Base-by-base conservation (phyloP, 1,140 invertebrate genomes). In the Aphelenchoides besseyi region DNA sequence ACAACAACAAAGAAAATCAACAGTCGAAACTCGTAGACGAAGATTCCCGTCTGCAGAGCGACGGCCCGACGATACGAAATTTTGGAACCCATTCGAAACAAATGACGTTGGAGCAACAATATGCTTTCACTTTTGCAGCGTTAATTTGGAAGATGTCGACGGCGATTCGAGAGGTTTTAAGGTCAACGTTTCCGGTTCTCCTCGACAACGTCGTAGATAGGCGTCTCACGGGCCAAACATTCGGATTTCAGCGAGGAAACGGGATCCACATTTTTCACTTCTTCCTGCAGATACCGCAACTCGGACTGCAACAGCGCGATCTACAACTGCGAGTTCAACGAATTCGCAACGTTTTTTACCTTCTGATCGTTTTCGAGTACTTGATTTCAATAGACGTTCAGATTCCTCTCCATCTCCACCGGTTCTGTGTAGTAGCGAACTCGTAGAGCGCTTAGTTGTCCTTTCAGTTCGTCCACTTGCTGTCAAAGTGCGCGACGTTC, bases 281-380 rank as follows among this genome's bases (percentile, higher is more conserved):
- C 55, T 28, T 59, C 55, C 5, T 18, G 5, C 18, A 59, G 18
- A 33, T 59, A 23, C 23, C 5, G 16, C 26, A 59, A 33, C 18
- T 59, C 55, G 5, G 55, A 59, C 32, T 59, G 5, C 55, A 59
- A 33, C 18, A 59, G 18, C 5, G 55, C 55, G 55, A 59, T 59
- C 55, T 59, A 23, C 55, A 59, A 59, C 5, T 8, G 32, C 5
- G 12, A 23, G 23, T 48, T 48, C 41, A 48, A 48, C 41, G 41
- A 48, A 8, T 41, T 41, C 5, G n/a, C n/a, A n/a, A 41, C 37
- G 5, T 41, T 8, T 41, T 41, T 41, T 29, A 59, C 55, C 18
- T 28, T 59, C 18, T 59, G 55, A 18, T 59, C 55, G 55, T 59
- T 59, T 23, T 59, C 55, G 55, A 59, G 55, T 8, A 59, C 18